phyloP scores from a whole-genome alignment of 2,113 vertebrate species.

The Phocoena sinus region DNA sequence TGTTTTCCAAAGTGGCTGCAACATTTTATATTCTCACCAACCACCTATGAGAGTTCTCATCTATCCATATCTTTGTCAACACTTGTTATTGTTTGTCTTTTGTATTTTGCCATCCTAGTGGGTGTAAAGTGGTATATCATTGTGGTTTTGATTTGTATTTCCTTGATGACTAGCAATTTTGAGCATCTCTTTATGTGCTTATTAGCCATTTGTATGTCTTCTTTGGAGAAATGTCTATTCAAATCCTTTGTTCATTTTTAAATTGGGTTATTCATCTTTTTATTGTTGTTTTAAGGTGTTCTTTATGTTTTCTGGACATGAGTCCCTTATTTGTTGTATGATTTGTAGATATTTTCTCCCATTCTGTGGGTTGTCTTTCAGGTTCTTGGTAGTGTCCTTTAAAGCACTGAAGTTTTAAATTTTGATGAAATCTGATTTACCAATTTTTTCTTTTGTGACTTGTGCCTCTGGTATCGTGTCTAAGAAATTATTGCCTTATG shows the following conservation, averaged over 20 bases:
- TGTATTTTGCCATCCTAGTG: background rate
- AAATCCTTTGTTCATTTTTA: background rate
- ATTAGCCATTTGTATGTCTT: background rate
- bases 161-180: background rate
- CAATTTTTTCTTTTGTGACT: background rate
- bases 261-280: background rate
- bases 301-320: background rate
- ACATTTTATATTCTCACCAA: background rate
- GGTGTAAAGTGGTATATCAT: background rate
- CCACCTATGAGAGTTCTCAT: background rate
- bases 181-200: background rate
- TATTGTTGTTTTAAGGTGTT: background rate
- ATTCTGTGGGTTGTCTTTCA: background rate
- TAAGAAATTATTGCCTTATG: background rate
- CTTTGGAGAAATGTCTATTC: background rate
- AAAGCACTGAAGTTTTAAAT: background rate
- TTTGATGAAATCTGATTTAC: background rate
- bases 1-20: background rate
- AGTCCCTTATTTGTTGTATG: background rate
- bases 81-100: background rate
- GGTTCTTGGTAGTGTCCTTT: background rate
- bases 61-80: background rate
- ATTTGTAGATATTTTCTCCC: background rate
- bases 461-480: background rate
- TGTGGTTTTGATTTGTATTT: slow-evolving; percentile 18